phyloP scores from a whole-genome alignment of 64 coral and sea anemone species.

The Hydrozoanthus tunicans region DNA sequence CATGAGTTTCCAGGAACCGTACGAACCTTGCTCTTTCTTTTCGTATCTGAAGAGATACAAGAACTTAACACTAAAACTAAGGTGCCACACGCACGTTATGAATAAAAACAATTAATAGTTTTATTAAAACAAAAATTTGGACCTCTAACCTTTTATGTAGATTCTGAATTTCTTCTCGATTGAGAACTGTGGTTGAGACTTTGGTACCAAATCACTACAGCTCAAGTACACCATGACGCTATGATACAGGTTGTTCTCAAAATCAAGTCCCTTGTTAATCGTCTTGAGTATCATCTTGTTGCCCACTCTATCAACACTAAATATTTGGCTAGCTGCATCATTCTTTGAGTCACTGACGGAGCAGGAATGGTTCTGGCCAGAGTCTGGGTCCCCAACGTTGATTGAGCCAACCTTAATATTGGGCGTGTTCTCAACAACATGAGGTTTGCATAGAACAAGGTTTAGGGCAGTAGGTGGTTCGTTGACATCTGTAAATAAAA shows the following conservation, averaged over 20 bases:
- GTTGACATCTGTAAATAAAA: constrained; percentile 79
- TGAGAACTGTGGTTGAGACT: constrained; percentile 18
- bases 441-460: constrained; percentile 12
- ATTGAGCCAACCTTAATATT: constrained; percentile 71
- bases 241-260: constrained; percentile 56
- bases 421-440: constrained; percentile 74
- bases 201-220: constrained; percentile 64
- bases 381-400: constrained; percentile 74
- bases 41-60: too few species aligned
- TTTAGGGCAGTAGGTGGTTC: constrained; percentile 67
- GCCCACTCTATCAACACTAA: constrained; percentile 41
- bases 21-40: too few species aligned
- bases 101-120: not conserved
- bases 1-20: too few species aligned
- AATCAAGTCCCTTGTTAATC: constrained; percentile 63
- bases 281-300: constrained; percentile 58
- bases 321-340: not conserved
- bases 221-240: constrained; percentile 46
- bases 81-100: too few species aligned
- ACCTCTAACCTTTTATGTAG: constrained; percentile 41
- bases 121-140: not conserved
- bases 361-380: constrained; percentile 65
- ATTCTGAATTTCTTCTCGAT: constrained; percentile 66
- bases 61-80: too few species aligned
- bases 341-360: constrained; percentile 49